Evolutionary conservation across 2,113 vertebrate species (phyloP), one percentile per base, ranked within the genome.

Genomic region (Pteropus alecto): DNA sequence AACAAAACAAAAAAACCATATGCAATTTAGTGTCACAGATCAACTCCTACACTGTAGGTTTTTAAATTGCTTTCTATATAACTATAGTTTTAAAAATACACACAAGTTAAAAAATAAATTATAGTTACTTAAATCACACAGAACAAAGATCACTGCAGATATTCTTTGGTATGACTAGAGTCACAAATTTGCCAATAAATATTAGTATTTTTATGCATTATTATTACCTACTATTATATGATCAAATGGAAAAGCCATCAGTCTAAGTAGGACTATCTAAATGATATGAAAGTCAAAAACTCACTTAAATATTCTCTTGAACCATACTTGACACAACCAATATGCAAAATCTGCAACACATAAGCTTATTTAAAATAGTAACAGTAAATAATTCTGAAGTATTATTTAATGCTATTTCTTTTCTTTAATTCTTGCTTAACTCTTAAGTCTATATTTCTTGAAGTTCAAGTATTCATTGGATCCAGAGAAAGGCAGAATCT

Each of bases 11-110:
- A 70, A 61, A 83, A 28, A 51, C 2, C 21, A 84, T 58, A 61
- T 73, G 81, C 21, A 94, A 96, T 73, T 94, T 84, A 79, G 51
- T 94, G 68, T 93, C 77, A 87, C 33, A 89, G 91, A 96, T 89
- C 35, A 96, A 96, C 74, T 91, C 96, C 82, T 83, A 86, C 46
- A 61, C 30, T 78, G 33, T 56, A n/a, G 7, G 11, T 14, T 88
- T 97, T 93, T 73, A 90, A 90, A 68, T 77, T 93, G 33, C 58
- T 93, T 91, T 71, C 77, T 76, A 77, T 89, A 33, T 78, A 86
- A 70, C 35, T 89, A 7, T 65, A 41, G 33, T 82, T 97, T 95
- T 26, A 85, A 93, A 92, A 77, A 60, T 63, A 35, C 81, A 58
- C 76, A 70, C 41, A 88, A 88, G 70, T 81, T 90, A 71, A 70